Evolutionary conservation across 2,797 vertebrate genomes (phyloP).

Genomic region (Coilia nasus): DNA sequence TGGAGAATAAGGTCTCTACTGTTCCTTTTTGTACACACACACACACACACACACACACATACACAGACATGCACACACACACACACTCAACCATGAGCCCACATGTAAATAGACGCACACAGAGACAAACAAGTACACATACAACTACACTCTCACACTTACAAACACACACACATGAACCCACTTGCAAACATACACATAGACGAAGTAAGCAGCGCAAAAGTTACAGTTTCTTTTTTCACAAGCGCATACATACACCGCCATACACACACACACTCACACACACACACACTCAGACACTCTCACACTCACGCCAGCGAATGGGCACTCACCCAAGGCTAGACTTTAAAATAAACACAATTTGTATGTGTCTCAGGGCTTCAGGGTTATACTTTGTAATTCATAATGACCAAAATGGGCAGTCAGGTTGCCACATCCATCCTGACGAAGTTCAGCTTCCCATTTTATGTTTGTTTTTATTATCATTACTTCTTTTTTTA

Average conservation of each 20-base stretch:
- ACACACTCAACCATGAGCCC: conserved; percentile 10
- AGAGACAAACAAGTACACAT: conserved; percentile 58
- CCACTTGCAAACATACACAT: not conserved
- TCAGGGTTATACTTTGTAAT: conserved; percentile 65
- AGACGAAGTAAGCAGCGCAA: not conserved
- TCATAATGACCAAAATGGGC: conserved; percentile 57
- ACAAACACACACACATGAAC: not conserved
- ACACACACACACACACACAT: not conserved
- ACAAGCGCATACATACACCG: not conserved
- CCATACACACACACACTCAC: not conserved
- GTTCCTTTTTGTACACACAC: conserved; percentile 57
- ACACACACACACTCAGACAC: not conserved
- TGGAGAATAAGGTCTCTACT: conserved; percentile 69
- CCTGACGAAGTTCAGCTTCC: not conserved
- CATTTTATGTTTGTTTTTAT: not conserved
- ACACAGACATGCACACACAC: not conserved
- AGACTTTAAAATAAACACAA: conserved; percentile 68
- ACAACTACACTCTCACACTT: not conserved
- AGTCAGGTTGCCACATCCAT: conserved; percentile 53
- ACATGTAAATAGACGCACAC: not conserved
- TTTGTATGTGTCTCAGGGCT: conserved; percentile 60
- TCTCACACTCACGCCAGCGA: conserved; percentile 52
- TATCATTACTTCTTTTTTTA: not conserved
- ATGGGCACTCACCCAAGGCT: conserved; percentile 60
- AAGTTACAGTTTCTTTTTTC: too few species aligned